phyloP scores from a whole-genome alignment of 2,113 vertebrate genomes.

The Chloroceryle aenea region DNA sequence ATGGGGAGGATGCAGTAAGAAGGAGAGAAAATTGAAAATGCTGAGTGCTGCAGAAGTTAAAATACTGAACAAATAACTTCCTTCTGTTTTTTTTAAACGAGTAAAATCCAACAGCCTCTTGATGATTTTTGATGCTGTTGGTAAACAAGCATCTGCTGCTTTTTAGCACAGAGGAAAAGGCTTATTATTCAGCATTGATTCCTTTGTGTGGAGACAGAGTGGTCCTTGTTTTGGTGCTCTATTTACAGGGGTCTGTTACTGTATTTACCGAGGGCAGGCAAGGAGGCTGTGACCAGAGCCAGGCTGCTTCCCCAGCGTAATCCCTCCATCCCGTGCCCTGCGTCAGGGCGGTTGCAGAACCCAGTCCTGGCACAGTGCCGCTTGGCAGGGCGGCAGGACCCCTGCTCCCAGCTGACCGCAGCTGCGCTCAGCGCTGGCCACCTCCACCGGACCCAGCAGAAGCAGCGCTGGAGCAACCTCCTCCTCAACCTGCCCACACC shows the following conservation, averaged over 20 bases:
- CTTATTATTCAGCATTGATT: slow-evolving; percentile 65
- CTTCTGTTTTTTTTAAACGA: slow-evolving; percentile 33
- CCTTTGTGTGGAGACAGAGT: slow-evolving; percentile 71
- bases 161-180: slow-evolving; percentile 65
- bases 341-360: background rate
- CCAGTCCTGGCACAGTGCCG: rapidly evolving
- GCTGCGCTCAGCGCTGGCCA: rapidly evolving
- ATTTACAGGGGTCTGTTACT: slow-evolving; percentile 37
- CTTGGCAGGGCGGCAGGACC: background rate
- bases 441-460: background rate
- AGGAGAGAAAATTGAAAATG: slow-evolving; percentile 24
- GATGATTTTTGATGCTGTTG: slow-evolving; percentile 58
- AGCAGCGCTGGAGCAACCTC: background rate
- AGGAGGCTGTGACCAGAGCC: background rate
- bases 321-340: background rate
- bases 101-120: slow-evolving; percentile 55
- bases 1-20: background rate
- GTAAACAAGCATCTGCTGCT: slow-evolving; percentile 72
- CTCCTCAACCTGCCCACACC: background rate
- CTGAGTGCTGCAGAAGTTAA: slow-evolving; percentile 46
- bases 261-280: slow-evolving; percentile 41
- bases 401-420: background rate
- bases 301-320: background rate
- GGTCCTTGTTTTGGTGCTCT: slow-evolving; percentile 61
- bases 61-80: slow-evolving; percentile 55